Evolutionary conservation across 1,140 invertebrate genomes (phyloP).

Genomic region (Zaprionus vittiger): DNA sequence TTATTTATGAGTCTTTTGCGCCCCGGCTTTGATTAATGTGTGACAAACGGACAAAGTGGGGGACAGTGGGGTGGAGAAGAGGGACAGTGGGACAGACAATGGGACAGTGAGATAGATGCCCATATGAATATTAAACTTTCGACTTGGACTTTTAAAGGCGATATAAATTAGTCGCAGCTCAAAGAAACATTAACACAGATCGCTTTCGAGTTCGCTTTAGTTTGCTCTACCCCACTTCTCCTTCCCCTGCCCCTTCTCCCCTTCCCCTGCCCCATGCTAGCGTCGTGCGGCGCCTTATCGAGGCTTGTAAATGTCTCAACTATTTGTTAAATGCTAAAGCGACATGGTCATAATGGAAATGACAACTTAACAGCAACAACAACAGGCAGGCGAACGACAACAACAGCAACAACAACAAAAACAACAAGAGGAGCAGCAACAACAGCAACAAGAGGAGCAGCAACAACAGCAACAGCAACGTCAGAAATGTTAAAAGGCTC

Average conservation of each 20-base stretch:
- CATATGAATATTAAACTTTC: constrained; percentile 71
- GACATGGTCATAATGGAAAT: constrained; percentile 84
- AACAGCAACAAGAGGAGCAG: neutral
- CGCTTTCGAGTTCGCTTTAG: constrained; percentile 52
- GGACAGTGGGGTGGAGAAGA: neutral
- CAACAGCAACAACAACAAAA: constrained; percentile 20
- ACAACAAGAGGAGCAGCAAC: neutral
- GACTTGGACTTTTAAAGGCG: constrained; percentile 61
- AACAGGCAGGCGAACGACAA: neutral
- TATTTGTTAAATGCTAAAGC: constrained; percentile 84
- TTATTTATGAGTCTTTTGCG: constrained; percentile 72
- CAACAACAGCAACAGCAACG: constrained; percentile 26
- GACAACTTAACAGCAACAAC: constrained; percentile 80
- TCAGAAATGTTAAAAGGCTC: constrained; percentile 79
- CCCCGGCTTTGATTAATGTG: constrained; percentile 68
- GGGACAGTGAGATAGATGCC: neutral
- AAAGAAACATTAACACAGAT: constrained; percentile 78
- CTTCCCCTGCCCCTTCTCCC: neutral
- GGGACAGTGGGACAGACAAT: neutral
- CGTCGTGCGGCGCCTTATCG: constrained; percentile 54
- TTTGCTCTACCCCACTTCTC: neutral
- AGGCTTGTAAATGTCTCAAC: constrained; percentile 83
- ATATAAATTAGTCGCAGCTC: constrained; percentile 69
- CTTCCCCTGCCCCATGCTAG: constrained; percentile 3
- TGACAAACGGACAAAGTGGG: constrained; percentile 32